Base-by-base conservation (phyloP, 1,140 invertebrate species). In the Battus philenor region DNA sequence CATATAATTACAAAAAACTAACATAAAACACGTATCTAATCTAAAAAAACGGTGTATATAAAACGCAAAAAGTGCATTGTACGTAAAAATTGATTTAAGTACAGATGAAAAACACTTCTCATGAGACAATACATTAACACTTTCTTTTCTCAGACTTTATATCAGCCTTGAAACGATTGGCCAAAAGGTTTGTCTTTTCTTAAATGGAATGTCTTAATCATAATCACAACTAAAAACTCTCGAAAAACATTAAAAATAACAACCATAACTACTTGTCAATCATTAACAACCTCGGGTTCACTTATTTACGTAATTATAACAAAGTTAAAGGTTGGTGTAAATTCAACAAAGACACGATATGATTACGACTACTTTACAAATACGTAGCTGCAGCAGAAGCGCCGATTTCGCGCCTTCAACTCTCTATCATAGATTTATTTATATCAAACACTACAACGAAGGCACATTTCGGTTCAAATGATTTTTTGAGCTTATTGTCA, bases 141-240 rank as follows among this genome's bases (percentile, higher is more conserved):
- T 65, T 71, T 68, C 64, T 43, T 58, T 43, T 55, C 31, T 78
- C 73, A 82, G 74, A 75, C 78, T 79, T 67, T 30, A 18, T 24
- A 50, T 78, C 75, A 79, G 75, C 69, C 79, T 80, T 73, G 9
- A 47, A 59, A 30, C 54, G 56, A 60, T 68, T 49, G 62, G 65
- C 6, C 66, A 66, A 70, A 60, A 61, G 38, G 43, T 33, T 58
- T 66, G 68, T 75, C 66, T 75, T 75, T 71, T 68, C n/a, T 49
- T 57, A 57, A 58, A 67, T 75, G 77, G 77, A 81, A 81, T 84
- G 79, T 81, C 53, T 74, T 58, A 55, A 67, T 67, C 50, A 66
- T 68, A 68, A 74, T 59, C 57, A 60, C 57, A 60, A 60, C 57
- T 18, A 43, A 47, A 50, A 53, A 64, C 71, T 61, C 66, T 62